A percentile compares a stretch with the other conserved stretches of the same genome.
Conservation (phyloP, 1,140 invertebrate genomes). For the Andrena cerasifolii region DNA sequence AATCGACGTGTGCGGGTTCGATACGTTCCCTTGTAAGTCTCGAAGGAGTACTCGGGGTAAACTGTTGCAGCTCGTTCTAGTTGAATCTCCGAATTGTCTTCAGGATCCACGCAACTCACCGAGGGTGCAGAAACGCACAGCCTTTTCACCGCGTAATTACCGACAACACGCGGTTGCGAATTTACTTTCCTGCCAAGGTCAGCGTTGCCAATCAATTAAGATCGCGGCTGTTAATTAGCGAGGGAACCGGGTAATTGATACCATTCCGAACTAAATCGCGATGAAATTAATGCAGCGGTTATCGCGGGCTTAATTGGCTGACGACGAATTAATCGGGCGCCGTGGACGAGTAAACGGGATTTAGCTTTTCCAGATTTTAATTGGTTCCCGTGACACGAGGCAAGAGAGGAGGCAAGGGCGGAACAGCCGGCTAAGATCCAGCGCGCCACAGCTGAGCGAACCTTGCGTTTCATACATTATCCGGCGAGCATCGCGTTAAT, state of each 20-base stretch:
- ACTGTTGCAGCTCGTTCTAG: no score
- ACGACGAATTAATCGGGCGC: slow-evolving; percentile 45
- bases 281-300: slow-evolving; percentile 39
- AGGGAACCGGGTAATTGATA: slow-evolving; percentile 48
- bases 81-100: no score
- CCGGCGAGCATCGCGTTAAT: slow-evolving; percentile 8
- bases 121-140: not conserved
- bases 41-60: no score
- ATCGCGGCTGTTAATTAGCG: slow-evolving; percentile 41
- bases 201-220: slow-evolving; percentile 35
- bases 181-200: slow-evolving; percentile 21
- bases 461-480: slow-evolving; percentile 4
- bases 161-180: slow-evolving; percentile 5
- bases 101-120: not conserved
- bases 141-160: slow-evolving; percentile 12
- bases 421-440: no score
- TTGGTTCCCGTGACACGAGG: slow-evolving; percentile 32
- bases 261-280: slow-evolving; percentile 40
- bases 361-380: slow-evolving; percentile 46
- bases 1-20: no score
- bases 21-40: no score
- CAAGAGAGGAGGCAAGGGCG: not conserved
- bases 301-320: slow-evolving; percentile 37
- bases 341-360: slow-evolving; percentile 30
- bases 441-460: not conserved